phyloP scores from a whole-genome alignment of 2,113 vertebrate species.

The Aviceda subcristata region DNA sequence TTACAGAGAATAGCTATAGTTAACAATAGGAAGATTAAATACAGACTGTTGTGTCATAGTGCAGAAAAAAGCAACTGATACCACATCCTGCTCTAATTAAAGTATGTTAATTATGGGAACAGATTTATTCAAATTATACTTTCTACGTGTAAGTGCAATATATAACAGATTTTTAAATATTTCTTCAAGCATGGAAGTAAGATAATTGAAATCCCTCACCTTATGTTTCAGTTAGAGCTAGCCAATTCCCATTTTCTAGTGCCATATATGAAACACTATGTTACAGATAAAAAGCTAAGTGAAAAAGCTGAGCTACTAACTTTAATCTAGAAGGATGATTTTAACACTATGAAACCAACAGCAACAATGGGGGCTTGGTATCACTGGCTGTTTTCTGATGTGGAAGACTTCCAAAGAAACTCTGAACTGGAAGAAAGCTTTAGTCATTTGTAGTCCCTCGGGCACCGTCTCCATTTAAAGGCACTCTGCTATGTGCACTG shows the following conservation, averaged over 20 bases:
- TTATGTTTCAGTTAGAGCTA: neutral
- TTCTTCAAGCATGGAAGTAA: neutral
- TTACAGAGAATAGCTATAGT: neutral
- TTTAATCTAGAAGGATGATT: neutral
- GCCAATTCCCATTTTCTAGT: neutral
- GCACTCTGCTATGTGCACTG: neutral
- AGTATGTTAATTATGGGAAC: neutral
- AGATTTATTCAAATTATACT: neutral
- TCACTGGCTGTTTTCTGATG: neutral
- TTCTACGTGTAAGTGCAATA: neutral
- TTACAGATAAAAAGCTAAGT: neutral
- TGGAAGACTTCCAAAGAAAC: neutral
- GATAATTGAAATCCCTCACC: neutral
- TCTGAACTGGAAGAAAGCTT: neutral
- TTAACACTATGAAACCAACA: neutral
- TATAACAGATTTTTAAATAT: conserved; percentile 11
- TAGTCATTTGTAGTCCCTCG: neutral
- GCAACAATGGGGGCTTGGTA: neutral
- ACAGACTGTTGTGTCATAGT: neutral
- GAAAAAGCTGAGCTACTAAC: neutral
- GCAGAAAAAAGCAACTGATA: neutral
- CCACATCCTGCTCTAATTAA: neutral
- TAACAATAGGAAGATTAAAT: neutral
- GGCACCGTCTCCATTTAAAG: neutral
- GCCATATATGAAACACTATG: neutral